These are phyloP conservation scores for Isurus oxyrinchus DNA, from an alignment of 2,113 vertebrate species.

Conservation along the genomic window DNA sequence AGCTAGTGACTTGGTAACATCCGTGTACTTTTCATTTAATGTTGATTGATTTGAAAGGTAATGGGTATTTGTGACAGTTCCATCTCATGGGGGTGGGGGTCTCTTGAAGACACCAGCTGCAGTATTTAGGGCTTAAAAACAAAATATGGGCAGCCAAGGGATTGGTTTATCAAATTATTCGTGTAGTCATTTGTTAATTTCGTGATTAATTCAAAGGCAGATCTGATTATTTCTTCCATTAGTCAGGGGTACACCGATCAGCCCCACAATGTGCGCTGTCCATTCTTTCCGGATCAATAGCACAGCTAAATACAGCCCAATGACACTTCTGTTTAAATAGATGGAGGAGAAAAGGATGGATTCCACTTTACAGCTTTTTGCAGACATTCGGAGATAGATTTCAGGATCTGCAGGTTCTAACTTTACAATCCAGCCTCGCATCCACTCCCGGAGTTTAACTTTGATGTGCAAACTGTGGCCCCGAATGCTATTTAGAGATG, in stretches of 20 bases:
- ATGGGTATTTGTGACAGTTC: neutral
- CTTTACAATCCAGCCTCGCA: neutral
- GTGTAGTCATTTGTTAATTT: neutral
- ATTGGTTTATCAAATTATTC: neutral
- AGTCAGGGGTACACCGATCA: slow-evolving; percentile 58
- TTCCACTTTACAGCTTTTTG: neutral
- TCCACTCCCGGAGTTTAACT: slow-evolving; percentile 14
- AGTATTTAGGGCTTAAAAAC: neutral
- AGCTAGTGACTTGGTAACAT: neutral
- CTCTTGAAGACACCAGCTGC: neutral
- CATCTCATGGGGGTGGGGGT: neutral
- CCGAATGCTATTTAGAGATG: slow-evolving; percentile 20
- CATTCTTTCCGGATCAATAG: slow-evolving; percentile 90
- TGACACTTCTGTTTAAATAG: slow-evolving; percentile 99
- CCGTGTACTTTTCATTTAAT: neutral
- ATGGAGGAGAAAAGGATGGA: slow-evolving; percentile 59
- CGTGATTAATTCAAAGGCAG: neutral
- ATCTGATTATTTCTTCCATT: neutral
- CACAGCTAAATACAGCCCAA: slow-evolving; percentile 94
- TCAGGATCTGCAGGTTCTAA: neutral
- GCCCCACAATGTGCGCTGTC: slow-evolving; percentile 98
- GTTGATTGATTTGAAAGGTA: neutral
- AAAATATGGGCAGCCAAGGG: neutral
- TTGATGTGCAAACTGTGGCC: slow-evolving; percentile 6
- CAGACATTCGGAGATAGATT: neutral